Evolutionary conservation across 2,888 invertebrate species (phyloP).

Genomic region (Onthophagus sagittarius): DNA sequence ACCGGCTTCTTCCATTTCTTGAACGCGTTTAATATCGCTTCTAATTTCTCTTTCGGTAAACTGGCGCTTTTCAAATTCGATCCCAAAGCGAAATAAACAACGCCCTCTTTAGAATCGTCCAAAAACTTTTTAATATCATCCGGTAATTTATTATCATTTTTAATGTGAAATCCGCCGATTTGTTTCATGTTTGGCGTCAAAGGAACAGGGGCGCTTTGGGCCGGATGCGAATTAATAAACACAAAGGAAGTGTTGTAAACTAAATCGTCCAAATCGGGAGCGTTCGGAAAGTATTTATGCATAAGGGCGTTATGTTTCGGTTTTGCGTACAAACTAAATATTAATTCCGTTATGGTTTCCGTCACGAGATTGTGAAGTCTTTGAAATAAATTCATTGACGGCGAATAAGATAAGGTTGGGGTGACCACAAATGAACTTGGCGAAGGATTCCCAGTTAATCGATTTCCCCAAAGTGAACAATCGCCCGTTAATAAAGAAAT

Average conservation of each 20-base stretch:
- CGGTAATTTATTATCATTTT: conserved; percentile 22
- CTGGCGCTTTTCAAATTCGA: conserved; percentile 37
- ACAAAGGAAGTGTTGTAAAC: conserved; percentile 29
- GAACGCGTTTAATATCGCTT: conserved; percentile 38
- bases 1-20: conserved; percentile 39
- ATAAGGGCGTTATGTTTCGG: conserved; percentile 25
- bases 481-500: conserved; percentile 27
- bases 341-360: neutral
- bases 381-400: conserved; percentile 31
- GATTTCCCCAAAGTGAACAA: conserved; percentile 46
- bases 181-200: conserved; percentile 30
- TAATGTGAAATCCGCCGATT: conserved; percentile 31
- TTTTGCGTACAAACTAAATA: conserved; percentile 15
- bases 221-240: conserved; percentile 28
- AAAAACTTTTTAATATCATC: conserved; percentile 37
- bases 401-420: conserved; percentile 44
- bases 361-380: conserved; percentile 21
- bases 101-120: conserved; percentile 39
- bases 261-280: conserved; percentile 24
- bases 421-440: conserved; percentile 53
- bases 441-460: conserved; percentile 47
- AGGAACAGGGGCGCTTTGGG: conserved; percentile 23
- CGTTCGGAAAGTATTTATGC: conserved; percentile 26
- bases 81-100: conserved; percentile 43
- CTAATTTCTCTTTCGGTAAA: conserved; percentile 33